Percentiles rank a stretch among this genome's conserved stretches.
Evolutionary conservation across 2,113 vertebrate genomes (phyloP).

Genomic region (Pongo abelii): DNA sequence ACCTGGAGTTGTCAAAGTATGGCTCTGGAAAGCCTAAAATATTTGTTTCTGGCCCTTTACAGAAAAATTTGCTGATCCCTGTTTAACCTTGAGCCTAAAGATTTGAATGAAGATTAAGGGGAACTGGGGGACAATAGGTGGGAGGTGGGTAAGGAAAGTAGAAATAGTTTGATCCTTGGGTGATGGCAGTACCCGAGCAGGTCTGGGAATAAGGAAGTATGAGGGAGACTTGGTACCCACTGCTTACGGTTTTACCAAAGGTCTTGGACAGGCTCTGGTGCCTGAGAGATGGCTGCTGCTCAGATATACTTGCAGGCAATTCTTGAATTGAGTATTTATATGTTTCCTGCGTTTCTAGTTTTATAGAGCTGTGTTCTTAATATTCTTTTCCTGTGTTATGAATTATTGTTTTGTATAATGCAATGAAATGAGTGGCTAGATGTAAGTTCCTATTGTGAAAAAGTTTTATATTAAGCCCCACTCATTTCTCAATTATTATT

Average conservation of each 20-base stretch:
- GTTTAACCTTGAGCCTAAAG: neutral
- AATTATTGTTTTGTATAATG: neutral
- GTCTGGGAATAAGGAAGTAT: neutral
- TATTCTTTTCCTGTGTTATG: neutral
- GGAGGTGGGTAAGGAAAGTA: neutral
- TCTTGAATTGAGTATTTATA: neutral
- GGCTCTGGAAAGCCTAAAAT: neutral
- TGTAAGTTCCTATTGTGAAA: neutral
- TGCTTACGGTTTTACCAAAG: neutral
- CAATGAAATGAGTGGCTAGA: neutral
- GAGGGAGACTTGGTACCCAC: neutral
- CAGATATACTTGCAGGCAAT: neutral
- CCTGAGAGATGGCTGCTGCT: neutral
- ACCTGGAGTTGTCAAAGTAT: neutral
- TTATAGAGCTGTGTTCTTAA: neutral
- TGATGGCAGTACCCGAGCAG: neutral
- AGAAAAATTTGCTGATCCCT: neutral
- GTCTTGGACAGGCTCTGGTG: neutral
- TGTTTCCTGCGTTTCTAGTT: neutral
- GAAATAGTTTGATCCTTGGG: neutral
- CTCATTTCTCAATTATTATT: neutral
- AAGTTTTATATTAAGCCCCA: neutral
- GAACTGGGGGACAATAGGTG: neutral
- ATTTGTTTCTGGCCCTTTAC: neutral
- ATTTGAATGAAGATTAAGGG: neutral